Conservation (phyloP, 2,113 vertebrate species). For the Mus pahari region DNA sequence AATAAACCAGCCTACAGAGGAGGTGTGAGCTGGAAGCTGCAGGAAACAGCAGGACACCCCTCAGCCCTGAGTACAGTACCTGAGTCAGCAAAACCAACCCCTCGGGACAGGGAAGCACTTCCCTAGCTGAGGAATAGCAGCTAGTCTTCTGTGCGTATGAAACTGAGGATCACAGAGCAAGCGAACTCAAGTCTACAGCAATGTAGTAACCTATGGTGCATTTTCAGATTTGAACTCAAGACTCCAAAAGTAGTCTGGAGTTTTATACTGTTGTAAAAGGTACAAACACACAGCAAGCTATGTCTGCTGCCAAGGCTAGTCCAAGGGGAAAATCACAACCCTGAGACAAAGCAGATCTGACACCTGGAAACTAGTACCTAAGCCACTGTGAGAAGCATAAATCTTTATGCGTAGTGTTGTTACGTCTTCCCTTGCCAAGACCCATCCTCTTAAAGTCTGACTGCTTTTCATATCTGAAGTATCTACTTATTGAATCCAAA, state of each 20-base stretch:
- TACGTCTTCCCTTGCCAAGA: slow-evolving; percentile 2
- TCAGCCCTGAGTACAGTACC: neutral
- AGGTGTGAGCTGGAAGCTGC: neutral
- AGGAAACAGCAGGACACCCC: slow-evolving; percentile 9
- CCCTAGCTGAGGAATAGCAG: slow-evolving; percentile 15
- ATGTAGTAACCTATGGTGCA: neutral
- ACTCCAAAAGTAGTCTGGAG: neutral
- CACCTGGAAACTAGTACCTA: neutral
- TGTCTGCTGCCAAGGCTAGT: neutral
- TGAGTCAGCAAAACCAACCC: slow-evolving; percentile 10
- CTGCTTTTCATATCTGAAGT: slow-evolving; percentile 43
- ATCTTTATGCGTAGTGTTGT: neutral
- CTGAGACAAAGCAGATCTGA: slow-evolving; percentile 14
- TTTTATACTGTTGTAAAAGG: neutral
- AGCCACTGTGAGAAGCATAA: neutral
- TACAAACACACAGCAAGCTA: neutral
- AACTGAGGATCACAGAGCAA: slow-evolving; percentile 33
- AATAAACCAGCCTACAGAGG: slow-evolving; percentile 48
- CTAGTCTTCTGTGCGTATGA: neutral
- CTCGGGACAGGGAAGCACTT: slow-evolving; percentile 7
- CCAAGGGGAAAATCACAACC: neutral
- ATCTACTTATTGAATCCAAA: neutral
- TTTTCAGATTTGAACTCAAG: slow-evolving; percentile 55
- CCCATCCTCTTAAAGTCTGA: neutral
- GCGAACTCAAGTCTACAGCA: neutral